Conservation (phyloP, 2,797 vertebrate genomes). For the Austrolebias charrua region DNA sequence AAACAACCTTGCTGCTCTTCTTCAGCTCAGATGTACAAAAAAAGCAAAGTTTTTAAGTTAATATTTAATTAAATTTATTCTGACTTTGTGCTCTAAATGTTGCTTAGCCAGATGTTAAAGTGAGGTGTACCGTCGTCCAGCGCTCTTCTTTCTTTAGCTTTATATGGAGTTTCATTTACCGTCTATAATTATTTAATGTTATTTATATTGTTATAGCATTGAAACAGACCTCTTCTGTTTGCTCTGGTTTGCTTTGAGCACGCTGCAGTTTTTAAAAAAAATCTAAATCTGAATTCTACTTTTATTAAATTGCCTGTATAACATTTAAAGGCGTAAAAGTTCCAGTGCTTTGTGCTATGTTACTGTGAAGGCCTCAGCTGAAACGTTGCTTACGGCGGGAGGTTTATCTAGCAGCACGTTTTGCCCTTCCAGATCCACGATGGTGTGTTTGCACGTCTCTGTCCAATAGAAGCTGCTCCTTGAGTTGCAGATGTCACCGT, state of each 20-base stretch:
- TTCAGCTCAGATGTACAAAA: background rate
- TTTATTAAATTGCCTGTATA: background rate
- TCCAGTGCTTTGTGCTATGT: background rate
- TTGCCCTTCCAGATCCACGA: background rate
- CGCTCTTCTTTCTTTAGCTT: too few species aligned
- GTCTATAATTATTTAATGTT: background rate
- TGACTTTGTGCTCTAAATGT: background rate
- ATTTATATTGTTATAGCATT: slow-evolving; percentile 1
- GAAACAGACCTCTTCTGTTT: background rate
- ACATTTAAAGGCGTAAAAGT: background rate
- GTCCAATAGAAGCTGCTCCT: background rate
- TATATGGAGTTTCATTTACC: background rate
- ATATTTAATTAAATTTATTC: background rate
- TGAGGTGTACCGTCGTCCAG: background rate
- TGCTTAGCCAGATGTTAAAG: background rate
- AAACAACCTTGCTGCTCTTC: background rate
- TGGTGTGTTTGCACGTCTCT: background rate
- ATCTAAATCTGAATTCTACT: background rate
- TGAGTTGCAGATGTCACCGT: slow-evolving; percentile 55
- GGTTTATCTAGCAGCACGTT: background rate
- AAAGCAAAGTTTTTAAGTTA: background rate
- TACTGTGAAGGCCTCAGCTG: background rate
- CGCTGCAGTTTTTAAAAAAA: background rate
- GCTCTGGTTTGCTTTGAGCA: background rate
- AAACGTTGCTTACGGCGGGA: too few species aligned